These are phyloP conservation scores for Chrysina gloriosa DNA, from an alignment of 2,888 invertebrate species.

Conservation along the genomic window DNA sequence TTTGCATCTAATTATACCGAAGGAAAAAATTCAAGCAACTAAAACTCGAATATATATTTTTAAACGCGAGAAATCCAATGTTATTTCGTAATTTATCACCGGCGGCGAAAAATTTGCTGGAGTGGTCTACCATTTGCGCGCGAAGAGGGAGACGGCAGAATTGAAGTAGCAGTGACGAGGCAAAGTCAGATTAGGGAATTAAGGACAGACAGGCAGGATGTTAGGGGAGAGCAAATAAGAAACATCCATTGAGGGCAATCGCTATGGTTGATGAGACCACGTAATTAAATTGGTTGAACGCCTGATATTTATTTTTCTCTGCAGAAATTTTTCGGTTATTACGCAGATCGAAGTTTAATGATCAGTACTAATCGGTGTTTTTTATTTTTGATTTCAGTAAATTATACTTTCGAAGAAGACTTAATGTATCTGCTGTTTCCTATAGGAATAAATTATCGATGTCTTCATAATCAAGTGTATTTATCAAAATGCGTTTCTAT, in stretches of 20 bases:
- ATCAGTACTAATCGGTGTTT: too few species aligned
- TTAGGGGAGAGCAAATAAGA: background rate
- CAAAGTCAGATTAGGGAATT: constrained; percentile 28
- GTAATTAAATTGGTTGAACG: constrained; percentile 8
- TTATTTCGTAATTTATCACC: constrained; percentile 32
- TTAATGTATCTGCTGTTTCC: too few species aligned
- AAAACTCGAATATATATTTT: constrained; percentile 6
- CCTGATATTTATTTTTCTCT: constrained; percentile 6
- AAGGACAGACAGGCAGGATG: background rate
- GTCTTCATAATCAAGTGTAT: too few species aligned
- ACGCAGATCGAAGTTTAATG: too few species aligned
- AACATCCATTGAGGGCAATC: constrained; percentile 5
- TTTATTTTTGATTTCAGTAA: too few species aligned
- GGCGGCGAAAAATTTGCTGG: constrained; percentile 12
- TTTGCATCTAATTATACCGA: constrained; percentile 24
- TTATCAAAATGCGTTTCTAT: too few species aligned
- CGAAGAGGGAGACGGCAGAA: background rate
- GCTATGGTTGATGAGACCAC: constrained; percentile 1
- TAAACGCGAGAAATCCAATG: background rate
- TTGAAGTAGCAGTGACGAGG: constrained; percentile 13
- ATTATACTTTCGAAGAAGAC: too few species aligned
- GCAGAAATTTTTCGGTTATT: background rate
- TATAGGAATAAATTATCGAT: too few species aligned
- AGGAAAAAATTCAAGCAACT: background rate
- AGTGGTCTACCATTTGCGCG: background rate